Evolutionary conservation across 2,888 invertebrate genomes (phyloP), one percentile per base, ranked within the genome.

Genomic region (Tricholauxania praeusta): DNA sequence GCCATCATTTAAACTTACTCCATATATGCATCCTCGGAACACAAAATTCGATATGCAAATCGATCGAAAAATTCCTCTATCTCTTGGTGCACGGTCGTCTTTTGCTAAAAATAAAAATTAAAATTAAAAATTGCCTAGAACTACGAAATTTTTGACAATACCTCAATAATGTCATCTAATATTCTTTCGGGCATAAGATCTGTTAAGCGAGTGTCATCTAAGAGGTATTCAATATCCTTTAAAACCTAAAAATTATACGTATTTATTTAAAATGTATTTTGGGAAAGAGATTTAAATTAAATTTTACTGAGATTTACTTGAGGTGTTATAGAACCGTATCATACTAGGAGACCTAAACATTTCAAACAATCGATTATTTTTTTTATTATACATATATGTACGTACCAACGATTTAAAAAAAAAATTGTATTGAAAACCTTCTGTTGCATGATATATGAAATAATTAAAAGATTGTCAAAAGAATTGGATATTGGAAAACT

Each of bases 21-120:
- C 86, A 86, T 82, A 65, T 83, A 80, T 14, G 82, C 77, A 4
- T 79, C 76, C 63, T 82, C 84, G 59, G 82, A 80, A 22, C 79
- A 78, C 19, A 84, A 73, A 19, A 86, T 66, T 1, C 83, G 79
- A 76, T 84, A 85, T 1, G 82, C 80, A 17, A 82, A 77, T 7
- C 79, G 81, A 77, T 86, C 80, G 7, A 84, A 79, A 14, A 76
- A 76, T 0, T 74, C 49, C 7, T 73, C 67, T 5, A 84, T 82
- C 72, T 84, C 80, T 1, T 63, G 1, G 53, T 80, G 78, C 5
- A 82, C 57, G 17, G 74, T 75, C 1, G 6, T 39, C 5, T 79
- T 79, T 22, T 71, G 74, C 84, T 82, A 15, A 14, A 72, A 65
- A 64, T 14, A 60, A 66, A 17, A 51, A 49, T 53, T 64, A 8